phyloP scores from a whole-genome alignment of 2,888 invertebrate genomes.

The Fissipunctia ypsillon region DNA sequence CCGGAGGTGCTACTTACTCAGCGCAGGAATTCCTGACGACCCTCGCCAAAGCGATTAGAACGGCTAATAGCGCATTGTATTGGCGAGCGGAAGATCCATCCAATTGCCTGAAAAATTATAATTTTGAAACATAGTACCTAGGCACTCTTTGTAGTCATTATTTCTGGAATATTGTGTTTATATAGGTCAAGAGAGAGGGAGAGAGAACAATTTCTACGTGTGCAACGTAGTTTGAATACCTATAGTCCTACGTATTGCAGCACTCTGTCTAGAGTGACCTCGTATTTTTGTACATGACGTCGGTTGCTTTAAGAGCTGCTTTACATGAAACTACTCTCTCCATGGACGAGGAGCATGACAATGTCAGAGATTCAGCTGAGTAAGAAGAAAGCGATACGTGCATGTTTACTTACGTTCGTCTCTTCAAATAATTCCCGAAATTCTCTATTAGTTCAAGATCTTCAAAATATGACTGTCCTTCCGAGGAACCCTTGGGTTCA shows the following conservation, averaged over 20 bases:
- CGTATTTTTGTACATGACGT: neutral
- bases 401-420: conserved; percentile 33
- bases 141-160: neutral
- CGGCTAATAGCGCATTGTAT: conserved; percentile 40
- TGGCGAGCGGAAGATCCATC: conserved; percentile 19
- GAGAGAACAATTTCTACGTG: neutral
- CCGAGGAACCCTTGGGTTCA: neutral
- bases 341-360: neutral
- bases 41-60: conserved; percentile 39
- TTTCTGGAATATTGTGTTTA: neutral
- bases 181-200: neutral
- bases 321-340: neutral
- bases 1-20: conserved; percentile 46
- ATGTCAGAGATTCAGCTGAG: neutral
- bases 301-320: neutral
- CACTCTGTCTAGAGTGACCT: too few species aligned
- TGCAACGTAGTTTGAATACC: neutral
- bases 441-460: conserved; percentile 41
- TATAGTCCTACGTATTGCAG: too few species aligned
- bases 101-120: conserved; percentile 24
- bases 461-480: conserved; percentile 23
- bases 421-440: conserved; percentile 48
- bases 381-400: neutral
- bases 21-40: conserved; percentile 29
- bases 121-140: neutral